Base-by-base conservation (phyloP, 2,797 vertebrate genomes). In the Lagocephalus sceleratus region DNA sequence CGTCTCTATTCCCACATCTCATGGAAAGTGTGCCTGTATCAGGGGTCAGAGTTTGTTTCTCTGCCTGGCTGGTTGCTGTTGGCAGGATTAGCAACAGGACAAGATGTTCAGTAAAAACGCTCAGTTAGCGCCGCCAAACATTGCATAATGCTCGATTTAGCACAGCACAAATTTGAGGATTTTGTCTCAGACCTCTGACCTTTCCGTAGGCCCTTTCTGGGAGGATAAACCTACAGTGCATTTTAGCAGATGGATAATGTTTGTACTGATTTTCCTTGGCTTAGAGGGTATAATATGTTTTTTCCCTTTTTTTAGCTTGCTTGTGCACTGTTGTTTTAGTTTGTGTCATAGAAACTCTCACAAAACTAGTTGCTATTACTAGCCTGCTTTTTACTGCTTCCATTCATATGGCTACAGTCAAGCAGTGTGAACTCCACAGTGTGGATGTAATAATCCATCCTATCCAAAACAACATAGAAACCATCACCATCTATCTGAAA, bases 131-230 rank as follows among this genome's bases (percentile, higher is more conserved):
- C 70, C 58, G 81, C 85, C 88, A 89, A 86, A 79, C 76, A 73
- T 80, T 85, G 83, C 84, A 85, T 88, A 85, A 90, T 85, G 80
- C 79, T 71, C 73, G 72, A 85, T 90, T 89, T 88, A 90, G 82
- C 82, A 74, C 83, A 85, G 79, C 73, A 75, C 73, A 79, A 81
- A 86, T 86, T 78, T 78, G 68, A 79, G 73, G 87, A 85, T 88
- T 90, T 83, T 76, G 63, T 79, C 75, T 68, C 72, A 67, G 76
- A 84, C 73, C 74, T 78, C 65, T 82, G 79, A 88, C 83, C 86
- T 81, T 61, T 82, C 72, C 71, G 47, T 62, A 58, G 83, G 81
- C 79, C 79, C 69, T 73, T 44, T 83, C 64, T 79, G 75, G 81
- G 72, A 64, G 76, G 68, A 82, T 81, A 75, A 70, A 74, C 80